Evolutionary conservation across 2,113 vertebrate species (phyloP), one percentile per base, ranked within the genome.

Genomic region (Pitta sordida): DNA sequence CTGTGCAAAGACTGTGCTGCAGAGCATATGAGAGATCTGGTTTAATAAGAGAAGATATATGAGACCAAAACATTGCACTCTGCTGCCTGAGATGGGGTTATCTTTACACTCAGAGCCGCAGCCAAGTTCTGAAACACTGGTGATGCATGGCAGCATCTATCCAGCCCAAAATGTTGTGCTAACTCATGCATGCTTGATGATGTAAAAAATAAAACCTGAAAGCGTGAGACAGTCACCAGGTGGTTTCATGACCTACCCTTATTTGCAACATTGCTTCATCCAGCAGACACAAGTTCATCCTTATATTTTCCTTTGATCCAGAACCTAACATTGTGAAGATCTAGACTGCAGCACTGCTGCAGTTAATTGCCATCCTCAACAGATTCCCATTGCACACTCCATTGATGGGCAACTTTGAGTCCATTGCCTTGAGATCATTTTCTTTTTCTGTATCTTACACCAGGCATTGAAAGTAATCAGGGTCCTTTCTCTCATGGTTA

Each of bases 141-240:
- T 63, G 46, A 51, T 1, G 13, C 27, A 10, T 0, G 0, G 46
- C 41, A 84, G 55, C 29, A 6, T 23, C 68, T 41, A 41, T 55
- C 21, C 39, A 93, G 68, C 48, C 60, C 39, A 46, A 83, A 91
- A 59, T 12, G 16, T 14, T 3, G 0, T 22, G n/a, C 52, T 67
- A 3, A 2, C 24, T 88, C 64, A 48, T n/a, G 75, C 78, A 77
- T 90, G 44, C 20, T 82, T 83, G 67, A 83, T 18, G 22, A 69
- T 19, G 17, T 24, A 68, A 74, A 83, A 92, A 89, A 77, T 36
- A 91, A 83, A 92, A 82, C 24, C 58, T 67, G 59, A 67, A 87
- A 80, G 60, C 0, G 0, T 16, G 5, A 94, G 49, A 32, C 37
- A 70, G 39, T 36, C 27, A 67, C 51, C 30, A 59, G 36, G 37